Conservation (phyloP, 2,797 vertebrate species). For the Squalus acanthias region DNA sequence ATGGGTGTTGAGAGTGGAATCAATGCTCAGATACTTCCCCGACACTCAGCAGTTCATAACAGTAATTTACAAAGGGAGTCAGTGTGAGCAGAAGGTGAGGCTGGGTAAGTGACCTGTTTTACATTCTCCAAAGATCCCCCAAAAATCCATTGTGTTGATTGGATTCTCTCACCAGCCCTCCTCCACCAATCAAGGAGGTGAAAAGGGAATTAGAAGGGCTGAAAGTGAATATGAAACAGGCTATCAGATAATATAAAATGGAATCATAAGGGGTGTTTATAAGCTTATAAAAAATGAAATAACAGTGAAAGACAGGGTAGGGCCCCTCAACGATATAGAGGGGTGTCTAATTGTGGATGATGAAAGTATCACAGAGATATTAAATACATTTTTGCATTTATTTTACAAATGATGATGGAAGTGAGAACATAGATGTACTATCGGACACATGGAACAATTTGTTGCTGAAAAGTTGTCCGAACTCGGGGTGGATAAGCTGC, state of each 20-base stretch:
- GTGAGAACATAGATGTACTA: neutral
- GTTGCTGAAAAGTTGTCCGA: neutral
- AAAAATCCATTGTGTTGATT: neutral
- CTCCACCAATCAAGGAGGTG: neutral
- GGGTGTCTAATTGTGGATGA: neutral
- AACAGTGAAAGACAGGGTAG: neutral
- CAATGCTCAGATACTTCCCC: neutral
- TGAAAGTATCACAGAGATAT: neutral
- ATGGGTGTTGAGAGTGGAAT: neutral
- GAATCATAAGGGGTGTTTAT: neutral
- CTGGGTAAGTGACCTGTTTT: neutral
- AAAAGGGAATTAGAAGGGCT: neutral
- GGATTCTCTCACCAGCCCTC: neutral
- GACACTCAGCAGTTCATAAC: neutral
- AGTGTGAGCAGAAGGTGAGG: neutral
- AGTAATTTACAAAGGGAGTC: neutral
- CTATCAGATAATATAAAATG: neutral
- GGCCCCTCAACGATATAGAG: neutral
- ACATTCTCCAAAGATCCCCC: neutral
- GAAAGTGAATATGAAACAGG: neutral
- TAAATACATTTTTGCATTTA: neutral
- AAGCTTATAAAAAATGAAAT: neutral
- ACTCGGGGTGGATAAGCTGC: neutral
- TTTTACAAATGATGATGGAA: neutral
- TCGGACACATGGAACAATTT: neutral